Evolutionary conservation across 2,113 vertebrate genomes (phyloP), one percentile per base, ranked within the genome.

Genomic region (Zingel zingel): DNA sequence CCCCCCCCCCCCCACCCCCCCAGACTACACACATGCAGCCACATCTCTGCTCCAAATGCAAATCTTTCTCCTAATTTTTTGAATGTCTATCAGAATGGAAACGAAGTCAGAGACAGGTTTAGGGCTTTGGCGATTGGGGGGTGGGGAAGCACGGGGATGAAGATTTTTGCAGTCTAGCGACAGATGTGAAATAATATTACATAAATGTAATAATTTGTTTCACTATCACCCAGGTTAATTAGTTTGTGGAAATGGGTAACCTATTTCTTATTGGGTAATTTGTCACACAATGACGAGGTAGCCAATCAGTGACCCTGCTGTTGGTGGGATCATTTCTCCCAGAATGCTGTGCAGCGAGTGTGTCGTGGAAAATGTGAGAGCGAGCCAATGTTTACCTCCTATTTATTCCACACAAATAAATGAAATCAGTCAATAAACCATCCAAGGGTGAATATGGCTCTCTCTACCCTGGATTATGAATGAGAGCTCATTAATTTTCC

Each of bases 121-220:
- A 3, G 1, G 5, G 36, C 23, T 48, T 9, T 48, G 45, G 10
- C 3, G 1, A 86, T 86, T 68, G 76, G 89, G 62, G 45, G 79
- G 33, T 9, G 27, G 65, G 57, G 88, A 91, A 90, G 91, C 90
- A 87, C 89, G 50, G 78, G 89, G 96, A 95, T 94, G 92, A 93
- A 96, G 93, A 95, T 92, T 88, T 95, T 94, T 94, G 89, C 91
- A 95, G 90, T 95, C 94, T 94, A 88, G 96, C 95, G 95, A 97
- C 97, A 97, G 96, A 97, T 97, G 97, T 96, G 97, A 97, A 97
- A 97, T 97, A 97, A 98, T 97, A 98, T 97, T 97, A 98, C 96
- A 98, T 97, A 98, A 98, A 98, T 97, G 97, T 97, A 97, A 97
- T 97, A 96, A 98, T 99, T 98, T 97, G 97, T 97, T 97, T 98